These are phyloP conservation scores for Myzus persicae DNA, from an alignment of 1,140 invertebrate species.

Conservation along the genomic window DNA sequence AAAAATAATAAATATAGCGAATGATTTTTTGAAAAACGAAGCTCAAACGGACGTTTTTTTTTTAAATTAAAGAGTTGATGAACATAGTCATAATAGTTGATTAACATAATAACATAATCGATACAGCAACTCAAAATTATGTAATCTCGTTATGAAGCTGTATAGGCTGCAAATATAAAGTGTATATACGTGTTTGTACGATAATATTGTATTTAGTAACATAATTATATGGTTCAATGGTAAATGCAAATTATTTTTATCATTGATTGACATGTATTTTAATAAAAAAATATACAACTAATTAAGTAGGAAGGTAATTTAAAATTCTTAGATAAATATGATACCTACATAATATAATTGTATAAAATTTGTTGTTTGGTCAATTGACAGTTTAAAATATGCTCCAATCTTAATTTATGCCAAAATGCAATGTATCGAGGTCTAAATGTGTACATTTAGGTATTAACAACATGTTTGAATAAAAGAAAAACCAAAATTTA, in stretches of 20 bases:
- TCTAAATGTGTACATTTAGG: background rate
- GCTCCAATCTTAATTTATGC: background rate
- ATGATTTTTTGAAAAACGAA: background rate
- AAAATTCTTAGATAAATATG: background rate
- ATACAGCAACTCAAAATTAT: background rate
- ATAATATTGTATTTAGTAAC: background rate
- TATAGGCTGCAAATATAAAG: background rate
- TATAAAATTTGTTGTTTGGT: background rate
- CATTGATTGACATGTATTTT: background rate
- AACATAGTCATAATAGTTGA: background rate
- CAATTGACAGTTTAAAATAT: background rate
- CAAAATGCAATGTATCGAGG: background rate
- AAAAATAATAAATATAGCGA: constrained; percentile 10
- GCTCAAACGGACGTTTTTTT: background rate
- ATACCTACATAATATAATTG: background rate
- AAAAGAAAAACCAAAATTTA: background rate
- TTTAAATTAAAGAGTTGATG: background rate
- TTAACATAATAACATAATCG: background rate
- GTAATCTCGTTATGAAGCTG: background rate
- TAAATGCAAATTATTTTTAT: background rate
- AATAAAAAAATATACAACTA: no score
- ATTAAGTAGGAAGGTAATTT: background rate
- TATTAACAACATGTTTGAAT: background rate
- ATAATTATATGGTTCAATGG: background rate
- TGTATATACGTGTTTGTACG: background rate